phyloP scores from a whole-genome alignment of 2,113 vertebrate genomes.

The Collichthys lucidus region DNA sequence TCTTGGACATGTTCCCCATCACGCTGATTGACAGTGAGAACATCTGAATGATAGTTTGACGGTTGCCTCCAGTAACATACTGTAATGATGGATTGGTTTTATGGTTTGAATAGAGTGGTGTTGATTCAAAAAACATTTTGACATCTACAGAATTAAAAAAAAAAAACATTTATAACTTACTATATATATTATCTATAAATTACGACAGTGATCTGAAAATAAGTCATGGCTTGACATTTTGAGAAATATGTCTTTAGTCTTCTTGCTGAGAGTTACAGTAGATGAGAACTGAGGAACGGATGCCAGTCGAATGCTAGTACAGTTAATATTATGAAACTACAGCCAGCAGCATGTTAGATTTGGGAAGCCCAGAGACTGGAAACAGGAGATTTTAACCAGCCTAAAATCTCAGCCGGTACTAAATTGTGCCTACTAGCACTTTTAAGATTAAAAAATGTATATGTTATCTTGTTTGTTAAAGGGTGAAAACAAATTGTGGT shows the following conservation, averaged over 20 bases:
- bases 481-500: background rate
- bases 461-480: background rate
- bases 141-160: slow-evolving; percentile 38
- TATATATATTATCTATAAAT: background rate
- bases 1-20: slow-evolving; percentile 42
- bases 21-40: slow-evolving; percentile 72
- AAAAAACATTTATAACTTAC: slow-evolving; percentile 17
- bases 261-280: background rate
- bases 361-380: background rate
- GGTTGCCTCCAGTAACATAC: slow-evolving; percentile 35
- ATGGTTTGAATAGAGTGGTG: slow-evolving; percentile 4
- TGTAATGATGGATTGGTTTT: slow-evolving; percentile 37
- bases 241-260: background rate
- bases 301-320: background rate
- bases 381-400: background rate
- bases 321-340: background rate
- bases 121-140: slow-evolving; percentile 28
- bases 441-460: background rate
- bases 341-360: background rate
- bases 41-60: slow-evolving; percentile 56
- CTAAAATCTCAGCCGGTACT: too few species aligned
- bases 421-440: background rate
- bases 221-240: background rate
- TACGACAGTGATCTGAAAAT: slow-evolving; percentile 3
- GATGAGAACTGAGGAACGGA: background rate